Conservation (phyloP, 1,140 invertebrate genomes). For the Venturia canescens region DNA sequence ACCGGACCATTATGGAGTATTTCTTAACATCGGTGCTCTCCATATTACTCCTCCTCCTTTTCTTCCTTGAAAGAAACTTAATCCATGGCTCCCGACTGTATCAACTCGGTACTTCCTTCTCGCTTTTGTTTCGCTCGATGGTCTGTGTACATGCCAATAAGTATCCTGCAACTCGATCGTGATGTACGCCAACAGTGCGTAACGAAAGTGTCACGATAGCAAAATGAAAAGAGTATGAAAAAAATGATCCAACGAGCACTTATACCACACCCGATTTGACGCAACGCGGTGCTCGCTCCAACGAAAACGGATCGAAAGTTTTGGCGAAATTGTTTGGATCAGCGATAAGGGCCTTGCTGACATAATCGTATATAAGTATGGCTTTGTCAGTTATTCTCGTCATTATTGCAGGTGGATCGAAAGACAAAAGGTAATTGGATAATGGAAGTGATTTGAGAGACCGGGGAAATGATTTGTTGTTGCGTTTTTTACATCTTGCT, state of each 20-base stretch:
- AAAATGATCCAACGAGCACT: neutral
- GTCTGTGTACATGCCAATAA: neutral
- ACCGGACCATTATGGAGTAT: slow-evolving; percentile 25
- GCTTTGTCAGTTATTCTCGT: neutral
- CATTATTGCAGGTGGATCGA: neutral
- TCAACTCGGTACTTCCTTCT: neutral
- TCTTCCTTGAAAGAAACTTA: neutral
- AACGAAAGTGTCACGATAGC: neutral
- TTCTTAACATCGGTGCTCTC: neutral
- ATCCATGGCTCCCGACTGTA: neutral
- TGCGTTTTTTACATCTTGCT: neutral
- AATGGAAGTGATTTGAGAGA: slow-evolving; percentile 6
- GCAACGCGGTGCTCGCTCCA: neutral
- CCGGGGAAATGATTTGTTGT: neutral
- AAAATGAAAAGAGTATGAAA: neutral
- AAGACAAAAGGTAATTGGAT: slow-evolving; percentile 25
- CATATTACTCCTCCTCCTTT: neutral
- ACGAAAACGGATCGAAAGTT: neutral
- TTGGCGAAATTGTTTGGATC: slow-evolving; percentile 7
- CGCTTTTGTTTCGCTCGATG: slow-evolving; percentile 1
- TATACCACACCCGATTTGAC: neutral
- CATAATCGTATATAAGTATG: neutral
- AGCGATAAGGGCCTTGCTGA: neutral
- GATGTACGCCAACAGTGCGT: neutral
- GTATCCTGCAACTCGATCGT: neutral